Base-by-base conservation (phyloP, 2,113 vertebrate species). In the Seriola aureovittata region DNA sequence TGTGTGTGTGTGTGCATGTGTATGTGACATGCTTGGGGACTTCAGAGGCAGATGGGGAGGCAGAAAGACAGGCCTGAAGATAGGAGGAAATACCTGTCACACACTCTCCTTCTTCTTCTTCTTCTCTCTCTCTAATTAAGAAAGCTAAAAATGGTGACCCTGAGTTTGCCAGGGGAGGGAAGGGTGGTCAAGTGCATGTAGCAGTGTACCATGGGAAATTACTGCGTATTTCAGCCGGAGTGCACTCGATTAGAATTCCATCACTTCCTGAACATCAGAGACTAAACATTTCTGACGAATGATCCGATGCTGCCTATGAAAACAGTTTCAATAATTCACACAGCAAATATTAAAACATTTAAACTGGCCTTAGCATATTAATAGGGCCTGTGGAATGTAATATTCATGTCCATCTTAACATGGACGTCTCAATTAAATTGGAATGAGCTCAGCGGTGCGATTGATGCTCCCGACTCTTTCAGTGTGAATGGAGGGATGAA, bases 291-390 rank as follows among this genome's bases (percentile, higher is more conserved):
- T 80, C 65, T 71, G 79, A 91, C 19, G 70, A 92, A 91, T 62
- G 80, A 84, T 82, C 78, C 29, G 25, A 80, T 40, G 52, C 71
- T 78, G 58, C 81, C 68, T 65, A 19, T 76, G 81, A 85, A 89
- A 75, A 80, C 78, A 65, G 70, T 82, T 71, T 93, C 77, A 94
- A 90, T 94, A 81, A 94, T 94, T 94, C 36, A 93, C 82, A 82
- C 36, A 9, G 78, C 19, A 77, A 90, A 91, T 91, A 91, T 89
- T 92, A 83, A 93, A 94, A 90, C 85, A 87, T 92, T 92, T 87
- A 89, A 88, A 85, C 77, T 63, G 80, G 78, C 71, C 71, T 85
- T 17, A 69, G 92, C 82, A 91, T 91, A 89, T 85, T 90, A 92
- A 90, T 89, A 25, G 65, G 50, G 23, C 64, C 36, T 0, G 50